Conservation (phyloP, 2,888 invertebrate genomes). For the Papilio elwesi region DNA sequence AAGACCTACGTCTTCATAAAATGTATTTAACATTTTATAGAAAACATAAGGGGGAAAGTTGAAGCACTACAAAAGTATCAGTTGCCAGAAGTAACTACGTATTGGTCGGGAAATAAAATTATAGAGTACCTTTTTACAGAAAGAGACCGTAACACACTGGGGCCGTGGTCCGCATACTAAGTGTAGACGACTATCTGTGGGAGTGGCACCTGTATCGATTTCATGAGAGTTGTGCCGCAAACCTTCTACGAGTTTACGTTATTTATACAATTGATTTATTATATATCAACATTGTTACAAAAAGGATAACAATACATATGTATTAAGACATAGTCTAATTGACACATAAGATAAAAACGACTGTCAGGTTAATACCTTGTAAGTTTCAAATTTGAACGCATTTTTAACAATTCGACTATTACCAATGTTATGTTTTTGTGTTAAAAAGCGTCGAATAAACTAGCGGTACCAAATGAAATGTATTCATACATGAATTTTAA, state of each 20-base stretch:
- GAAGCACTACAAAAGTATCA: conserved; percentile 71
- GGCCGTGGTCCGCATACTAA: conserved; percentile 72
- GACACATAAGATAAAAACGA: too few species aligned
- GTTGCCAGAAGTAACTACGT: conserved; percentile 78
- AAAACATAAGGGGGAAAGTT: conserved; percentile 58
- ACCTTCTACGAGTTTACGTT: conserved; percentile 45
- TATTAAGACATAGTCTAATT: too few species aligned
- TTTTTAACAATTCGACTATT: too few species aligned
- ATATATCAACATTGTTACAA: neutral
- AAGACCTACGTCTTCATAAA: conserved; percentile 30
- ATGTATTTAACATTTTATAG: conserved; percentile 61
- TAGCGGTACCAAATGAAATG: too few species aligned
- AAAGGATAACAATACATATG: too few species aligned
- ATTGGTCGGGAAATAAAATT: conserved; percentile 83
- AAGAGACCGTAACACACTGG: conserved; percentile 75
- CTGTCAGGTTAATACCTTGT: too few species aligned
- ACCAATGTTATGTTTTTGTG: too few species aligned
- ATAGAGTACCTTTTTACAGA: conserved; percentile 81
- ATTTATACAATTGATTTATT: conserved; percentile 8
- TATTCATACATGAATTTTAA: too few species aligned
- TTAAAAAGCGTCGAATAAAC: too few species aligned
- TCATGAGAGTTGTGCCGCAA: conserved; percentile 60
- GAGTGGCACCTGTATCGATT: conserved; percentile 67
- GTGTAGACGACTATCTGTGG: conserved; percentile 51
- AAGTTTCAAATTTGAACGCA: too few species aligned